Conservation (phyloP, 30 jellyfish, hydroid and myxozoan genomes). For the Rhopilema esculentum region DNA sequence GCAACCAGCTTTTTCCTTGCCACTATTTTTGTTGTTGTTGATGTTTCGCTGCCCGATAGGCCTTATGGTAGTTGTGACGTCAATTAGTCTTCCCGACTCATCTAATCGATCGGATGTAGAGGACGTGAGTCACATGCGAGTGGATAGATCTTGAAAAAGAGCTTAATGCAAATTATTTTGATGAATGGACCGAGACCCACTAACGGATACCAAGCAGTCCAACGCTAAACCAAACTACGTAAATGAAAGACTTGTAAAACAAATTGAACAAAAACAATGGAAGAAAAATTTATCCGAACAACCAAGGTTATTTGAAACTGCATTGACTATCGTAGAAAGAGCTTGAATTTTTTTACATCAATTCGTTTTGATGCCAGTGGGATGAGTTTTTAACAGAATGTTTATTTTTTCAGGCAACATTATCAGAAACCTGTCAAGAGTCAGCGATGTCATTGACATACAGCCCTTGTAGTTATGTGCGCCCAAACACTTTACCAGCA, state of each 20-base stretch:
- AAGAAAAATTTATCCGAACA: constrained; percentile 1
- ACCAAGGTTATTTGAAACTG: neutral
- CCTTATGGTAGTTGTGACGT: constrained; percentile 50
- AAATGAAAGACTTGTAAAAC: neutral
- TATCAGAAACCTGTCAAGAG: constrained; percentile 46
- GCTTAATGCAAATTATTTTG: neutral
- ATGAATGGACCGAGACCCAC: constrained; percentile 43
- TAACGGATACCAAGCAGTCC: constrained; percentile 54
- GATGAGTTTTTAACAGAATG: neutral
- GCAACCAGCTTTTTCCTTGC: neutral
- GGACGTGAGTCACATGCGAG: constrained; percentile 46
- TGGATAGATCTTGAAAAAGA: constrained; percentile 11
- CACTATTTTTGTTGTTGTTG: constrained; percentile 39
- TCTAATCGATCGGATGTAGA: neutral
- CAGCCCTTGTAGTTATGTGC: constrained; percentile 71
- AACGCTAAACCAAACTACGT: constrained; percentile 16
- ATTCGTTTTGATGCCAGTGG: neutral
- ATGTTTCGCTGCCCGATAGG: neutral
- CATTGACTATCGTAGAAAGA: neutral
- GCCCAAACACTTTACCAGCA: constrained; percentile 30
- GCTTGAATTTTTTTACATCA: neutral
- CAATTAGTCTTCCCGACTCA: neutral
- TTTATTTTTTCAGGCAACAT: constrained; percentile 12
- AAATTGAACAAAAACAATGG: neutral
- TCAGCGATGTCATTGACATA: constrained; percentile 33